A percentile compares a stretch with the other conserved stretches of the same genome.
These are phyloP conservation scores for Cherax destructor DNA, from an alignment of 1,140 invertebrate species.

Conservation along the genomic window DNA sequence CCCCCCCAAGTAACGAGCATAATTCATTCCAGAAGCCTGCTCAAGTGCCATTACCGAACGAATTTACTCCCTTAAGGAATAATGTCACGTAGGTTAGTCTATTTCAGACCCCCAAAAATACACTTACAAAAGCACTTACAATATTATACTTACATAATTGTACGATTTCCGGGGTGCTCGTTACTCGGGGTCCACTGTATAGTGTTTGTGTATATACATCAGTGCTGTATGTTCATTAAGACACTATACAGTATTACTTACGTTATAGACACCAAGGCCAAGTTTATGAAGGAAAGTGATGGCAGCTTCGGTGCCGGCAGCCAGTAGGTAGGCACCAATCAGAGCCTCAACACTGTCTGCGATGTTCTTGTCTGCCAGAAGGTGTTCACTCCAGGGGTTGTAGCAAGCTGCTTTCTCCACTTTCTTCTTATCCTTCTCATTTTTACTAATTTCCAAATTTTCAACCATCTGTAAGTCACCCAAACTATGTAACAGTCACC, in stretches of 20 bases:
- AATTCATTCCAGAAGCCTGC: too few relatives aligned
- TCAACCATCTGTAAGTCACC: background rate
- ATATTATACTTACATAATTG: too few relatives aligned
- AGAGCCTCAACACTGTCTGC: conserved; percentile 50
- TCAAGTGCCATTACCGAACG: too few relatives aligned
- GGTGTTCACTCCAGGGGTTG: conserved; percentile 57
- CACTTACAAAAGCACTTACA: too few relatives aligned
- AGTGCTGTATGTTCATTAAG: too few relatives aligned
- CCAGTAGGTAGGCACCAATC: conserved; percentile 43
- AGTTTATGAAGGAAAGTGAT: conserved; percentile 22
- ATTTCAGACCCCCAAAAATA: too few relatives aligned
- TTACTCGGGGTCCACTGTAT: too few relatives aligned
- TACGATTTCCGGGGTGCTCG: too few relatives aligned
- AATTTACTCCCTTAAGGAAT: too few relatives aligned
- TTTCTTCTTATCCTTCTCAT: background rate
- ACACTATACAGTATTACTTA: background rate
- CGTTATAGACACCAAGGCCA: conserved; percentile 31
- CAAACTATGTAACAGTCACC: background rate
- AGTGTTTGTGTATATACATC: too few relatives aligned
- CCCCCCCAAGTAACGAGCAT: too few relatives aligned
- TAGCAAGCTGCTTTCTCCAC: conserved; percentile 15
- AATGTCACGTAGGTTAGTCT: too few relatives aligned
- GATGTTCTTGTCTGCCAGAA: conserved; percentile 47
- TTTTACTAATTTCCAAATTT: background rate
- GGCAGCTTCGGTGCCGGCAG: conserved; percentile 37